These are phyloP conservation scores for Epirrhoe alternata DNA, from an alignment of 2,888 invertebrate genomes.

Conservation along the genomic window DNA sequence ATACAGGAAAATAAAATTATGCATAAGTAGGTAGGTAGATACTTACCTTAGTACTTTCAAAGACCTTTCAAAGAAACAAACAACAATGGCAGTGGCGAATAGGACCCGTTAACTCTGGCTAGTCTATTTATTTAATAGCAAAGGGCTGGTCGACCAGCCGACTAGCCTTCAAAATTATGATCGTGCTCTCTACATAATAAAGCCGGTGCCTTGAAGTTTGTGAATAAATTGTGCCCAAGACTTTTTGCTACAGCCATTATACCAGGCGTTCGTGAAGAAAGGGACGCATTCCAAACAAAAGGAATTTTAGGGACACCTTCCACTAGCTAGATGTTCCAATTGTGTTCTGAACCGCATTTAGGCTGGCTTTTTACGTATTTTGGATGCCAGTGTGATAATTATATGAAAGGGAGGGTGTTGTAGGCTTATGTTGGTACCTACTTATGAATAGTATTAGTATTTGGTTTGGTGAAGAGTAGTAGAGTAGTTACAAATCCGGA, in stretches of 20 bases:
- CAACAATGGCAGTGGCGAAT: neutral
- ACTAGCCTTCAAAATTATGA: conserved; percentile 36
- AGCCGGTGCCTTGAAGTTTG: conserved; percentile 50
- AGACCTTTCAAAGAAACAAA: neutral
- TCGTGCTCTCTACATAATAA: conserved; percentile 47
- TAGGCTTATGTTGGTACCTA: too few species aligned
- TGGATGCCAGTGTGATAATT: conserved; percentile 5
- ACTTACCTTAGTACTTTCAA: too few species aligned
- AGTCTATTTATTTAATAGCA: conserved; percentile 28
- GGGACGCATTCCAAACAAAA: conserved; percentile 49
- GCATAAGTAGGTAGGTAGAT: too few species aligned
- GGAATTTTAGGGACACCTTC: conserved; percentile 39
- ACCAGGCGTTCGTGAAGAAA: conserved; percentile 41
- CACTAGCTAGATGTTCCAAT: conserved; percentile 31
- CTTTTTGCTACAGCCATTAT: conserved; percentile 43
- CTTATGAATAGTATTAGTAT: too few species aligned
- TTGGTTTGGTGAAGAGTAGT: too few species aligned
- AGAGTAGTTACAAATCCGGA: too few species aligned
- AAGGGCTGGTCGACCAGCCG: conserved; percentile 57
- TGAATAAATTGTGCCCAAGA: conserved; percentile 54
- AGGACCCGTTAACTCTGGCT: neutral
- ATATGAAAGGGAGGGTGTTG: too few species aligned
- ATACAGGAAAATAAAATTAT: too few species aligned
- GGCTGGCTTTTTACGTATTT: conserved; percentile 8
- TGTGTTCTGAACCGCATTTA: conserved; percentile 26